phyloP scores from a whole-genome alignment of 2,888 invertebrate genomes.

The Leptinotarsa rubiginosa region DNA sequence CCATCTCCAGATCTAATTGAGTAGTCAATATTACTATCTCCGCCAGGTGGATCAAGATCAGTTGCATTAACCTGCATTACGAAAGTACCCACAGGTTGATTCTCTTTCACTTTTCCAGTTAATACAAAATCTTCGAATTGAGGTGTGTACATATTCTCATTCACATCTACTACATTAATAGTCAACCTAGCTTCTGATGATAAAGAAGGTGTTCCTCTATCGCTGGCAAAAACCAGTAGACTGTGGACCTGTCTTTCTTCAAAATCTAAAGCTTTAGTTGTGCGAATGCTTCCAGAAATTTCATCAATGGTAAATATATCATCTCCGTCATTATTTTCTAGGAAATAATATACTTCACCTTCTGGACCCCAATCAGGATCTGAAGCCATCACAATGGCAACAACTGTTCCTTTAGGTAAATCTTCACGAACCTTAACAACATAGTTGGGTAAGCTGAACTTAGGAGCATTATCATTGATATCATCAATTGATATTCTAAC shows the following conservation, averaged over 20 bases:
- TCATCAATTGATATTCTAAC: slow-evolving; percentile 88
- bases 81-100: slow-evolving; percentile 79
- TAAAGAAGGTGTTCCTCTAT: slow-evolving; percentile 85
- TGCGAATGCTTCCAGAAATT: slow-evolving; percentile 86
- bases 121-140: slow-evolving; percentile 85
- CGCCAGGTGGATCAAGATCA: slow-evolving; percentile 84
- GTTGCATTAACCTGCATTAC: slow-evolving; percentile 83
- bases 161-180: slow-evolving; percentile 92
- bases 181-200: slow-evolving; percentile 83
- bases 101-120: slow-evolving; percentile 82
- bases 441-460: slow-evolving; percentile 81
- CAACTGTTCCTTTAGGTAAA: slow-evolving; percentile 87
- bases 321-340: slow-evolving; percentile 78
- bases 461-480: slow-evolving; percentile 90
- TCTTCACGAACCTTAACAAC: slow-evolving; percentile 89
- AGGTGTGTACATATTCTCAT: slow-evolving; percentile 90
- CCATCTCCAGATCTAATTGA: slow-evolving; percentile 91
- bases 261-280: slow-evolving; percentile 84
- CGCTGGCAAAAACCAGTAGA: slow-evolving; percentile 85
- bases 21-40: slow-evolving; percentile 86
- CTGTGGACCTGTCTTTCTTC: slow-evolving; percentile 91
- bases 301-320: slow-evolving; percentile 85
- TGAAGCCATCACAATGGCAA: slow-evolving; percentile 84
- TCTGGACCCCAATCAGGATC: slow-evolving; percentile 89
- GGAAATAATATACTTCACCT: slow-evolving; percentile 83